Conservation (phyloP, 2,113 vertebrate species). For the Fregata magnificens region DNA sequence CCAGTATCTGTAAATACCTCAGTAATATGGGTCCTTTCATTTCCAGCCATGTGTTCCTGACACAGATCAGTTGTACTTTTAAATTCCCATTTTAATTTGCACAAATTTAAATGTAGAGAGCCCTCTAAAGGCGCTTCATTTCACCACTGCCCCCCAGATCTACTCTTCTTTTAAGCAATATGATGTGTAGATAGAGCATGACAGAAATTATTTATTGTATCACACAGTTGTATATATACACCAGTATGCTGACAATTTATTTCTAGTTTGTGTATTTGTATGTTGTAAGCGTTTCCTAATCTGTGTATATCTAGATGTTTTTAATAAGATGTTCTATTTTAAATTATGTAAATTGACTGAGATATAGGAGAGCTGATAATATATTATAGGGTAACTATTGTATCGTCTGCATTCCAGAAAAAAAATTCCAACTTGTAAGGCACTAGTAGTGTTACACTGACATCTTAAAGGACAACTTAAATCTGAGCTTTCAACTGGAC, state of each 20-base stretch:
- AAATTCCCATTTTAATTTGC: constrained; percentile 78
- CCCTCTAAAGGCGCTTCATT: constrained; percentile 69
- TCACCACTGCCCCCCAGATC: constrained; percentile 77
- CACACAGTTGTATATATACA: constrained; percentile 96
- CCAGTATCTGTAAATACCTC: constrained; percentile 99
- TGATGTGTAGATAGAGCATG: constrained; percentile 99
- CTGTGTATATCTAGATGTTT: constrained; percentile 99
- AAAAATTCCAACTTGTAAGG: constrained; percentile 84
- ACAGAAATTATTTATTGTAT: constrained; percentile 96
- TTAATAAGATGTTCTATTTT: constrained; percentile 99
- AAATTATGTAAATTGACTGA: constrained; percentile 98
- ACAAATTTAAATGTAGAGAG: constrained; percentile 80
- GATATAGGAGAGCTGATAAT: constrained; percentile 98
- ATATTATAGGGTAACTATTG: constrained; percentile 93
- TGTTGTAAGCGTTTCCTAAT: constrained; percentile 99
- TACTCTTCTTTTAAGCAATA: constrained; percentile 99
- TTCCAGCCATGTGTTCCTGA: constrained; percentile 78
- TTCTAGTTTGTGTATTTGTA: constrained; percentile 99
- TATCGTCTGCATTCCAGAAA: constrained; percentile 95
- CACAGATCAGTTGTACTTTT: constrained; percentile 76
- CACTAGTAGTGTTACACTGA: constrained; percentile 87
- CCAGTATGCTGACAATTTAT: constrained; percentile 95
- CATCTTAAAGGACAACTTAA: constrained; percentile 91
- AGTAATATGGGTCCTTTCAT: constrained; percentile 93
- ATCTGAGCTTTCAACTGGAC: constrained; percentile 83